Conservation (phyloP, 2,797 vertebrate genomes). For the Anolis apletophallus region DNA sequence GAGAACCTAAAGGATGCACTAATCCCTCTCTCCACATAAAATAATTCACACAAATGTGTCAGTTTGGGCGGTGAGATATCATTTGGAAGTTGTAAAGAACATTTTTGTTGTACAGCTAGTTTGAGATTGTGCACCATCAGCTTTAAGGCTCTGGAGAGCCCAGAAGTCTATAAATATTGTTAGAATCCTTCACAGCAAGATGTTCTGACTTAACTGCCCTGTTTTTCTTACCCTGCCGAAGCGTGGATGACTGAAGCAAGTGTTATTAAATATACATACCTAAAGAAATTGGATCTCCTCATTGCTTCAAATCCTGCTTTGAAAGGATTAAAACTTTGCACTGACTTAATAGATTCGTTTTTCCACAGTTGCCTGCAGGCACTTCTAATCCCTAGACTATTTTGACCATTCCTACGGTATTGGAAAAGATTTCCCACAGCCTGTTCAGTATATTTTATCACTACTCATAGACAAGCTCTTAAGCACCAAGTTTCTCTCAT, state of each 20-base stretch:
- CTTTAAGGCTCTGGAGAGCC: constrained; percentile 68
- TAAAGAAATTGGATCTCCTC: constrained; percentile 51
- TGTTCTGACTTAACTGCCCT: constrained; percentile 72
- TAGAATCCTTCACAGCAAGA: constrained; percentile 70
- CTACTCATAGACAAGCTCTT: background rate
- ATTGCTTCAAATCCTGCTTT: constrained; percentile 55
- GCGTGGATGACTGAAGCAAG: constrained; percentile 52
- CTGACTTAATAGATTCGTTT: constrained; percentile 25
- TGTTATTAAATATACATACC: constrained; percentile 65
- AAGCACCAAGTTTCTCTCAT: background rate
- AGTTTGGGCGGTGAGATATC: constrained; percentile 68
- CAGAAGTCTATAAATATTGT: constrained; percentile 74
- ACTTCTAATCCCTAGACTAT: constrained; percentile 28
- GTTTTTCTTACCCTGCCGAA: constrained; percentile 59
- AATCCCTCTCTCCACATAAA: background rate
- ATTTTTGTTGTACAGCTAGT: constrained; percentile 70
- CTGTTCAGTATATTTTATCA: background rate
- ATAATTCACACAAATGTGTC: constrained; percentile 56
- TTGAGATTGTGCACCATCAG: constrained; percentile 69
- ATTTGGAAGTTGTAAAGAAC: constrained; percentile 68
- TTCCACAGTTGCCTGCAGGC: constrained; percentile 40
- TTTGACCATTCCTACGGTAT: constrained; percentile 30
- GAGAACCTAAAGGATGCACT: too few relatives aligned
- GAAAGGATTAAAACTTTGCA: constrained; percentile 61
- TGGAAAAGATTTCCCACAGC: background rate